Conservation (phyloP, 1,140 invertebrate genomes). For the Aphelinus atriplicis region DNA sequence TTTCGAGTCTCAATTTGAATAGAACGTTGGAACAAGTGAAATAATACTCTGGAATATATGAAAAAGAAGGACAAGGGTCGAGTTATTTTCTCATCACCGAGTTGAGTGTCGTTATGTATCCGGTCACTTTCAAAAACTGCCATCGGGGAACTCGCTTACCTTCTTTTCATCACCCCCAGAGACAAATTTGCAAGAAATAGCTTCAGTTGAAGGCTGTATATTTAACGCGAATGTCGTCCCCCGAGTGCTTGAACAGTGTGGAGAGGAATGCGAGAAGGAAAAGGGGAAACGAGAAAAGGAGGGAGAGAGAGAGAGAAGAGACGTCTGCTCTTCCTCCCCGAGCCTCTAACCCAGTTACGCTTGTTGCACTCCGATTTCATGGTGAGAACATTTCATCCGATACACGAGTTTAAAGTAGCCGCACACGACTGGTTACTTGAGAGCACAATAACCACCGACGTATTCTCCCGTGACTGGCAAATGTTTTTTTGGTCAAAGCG, state of each 20-base stretch:
- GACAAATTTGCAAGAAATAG: conserved; percentile 27
- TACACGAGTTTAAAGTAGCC: not conserved
- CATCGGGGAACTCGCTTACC: conserved; percentile 12
- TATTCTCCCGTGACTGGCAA: no score
- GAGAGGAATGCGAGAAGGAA: not conserved
- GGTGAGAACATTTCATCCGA: not conserved
- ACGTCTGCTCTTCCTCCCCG: not conserved
- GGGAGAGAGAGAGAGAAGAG: not conserved
- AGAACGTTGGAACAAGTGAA: no score
- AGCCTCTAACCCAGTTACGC: conserved; percentile 20
- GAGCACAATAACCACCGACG: not conserved
- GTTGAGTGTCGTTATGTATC: not conserved
- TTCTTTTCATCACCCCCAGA: conserved; percentile 10
- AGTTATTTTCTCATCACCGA: no score
- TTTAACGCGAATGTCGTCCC: conserved; percentile 3
- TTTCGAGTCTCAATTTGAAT: no score
- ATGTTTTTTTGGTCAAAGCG: no score
- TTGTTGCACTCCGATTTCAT: conserved; percentile 20
- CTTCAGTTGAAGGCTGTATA: conserved; percentile 20
- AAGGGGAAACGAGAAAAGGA: not conserved
- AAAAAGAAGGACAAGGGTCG: no score
- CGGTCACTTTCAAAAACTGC: conserved; percentile 40
- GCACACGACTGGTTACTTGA: not conserved
- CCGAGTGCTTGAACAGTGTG: conserved; percentile 27
- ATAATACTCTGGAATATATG: no score